Percentiles rank a stretch among this genome's conserved stretches.
phyloP scores from a whole-genome alignment of 2,888 invertebrate species.

The Parnassius glacialis region DNA sequence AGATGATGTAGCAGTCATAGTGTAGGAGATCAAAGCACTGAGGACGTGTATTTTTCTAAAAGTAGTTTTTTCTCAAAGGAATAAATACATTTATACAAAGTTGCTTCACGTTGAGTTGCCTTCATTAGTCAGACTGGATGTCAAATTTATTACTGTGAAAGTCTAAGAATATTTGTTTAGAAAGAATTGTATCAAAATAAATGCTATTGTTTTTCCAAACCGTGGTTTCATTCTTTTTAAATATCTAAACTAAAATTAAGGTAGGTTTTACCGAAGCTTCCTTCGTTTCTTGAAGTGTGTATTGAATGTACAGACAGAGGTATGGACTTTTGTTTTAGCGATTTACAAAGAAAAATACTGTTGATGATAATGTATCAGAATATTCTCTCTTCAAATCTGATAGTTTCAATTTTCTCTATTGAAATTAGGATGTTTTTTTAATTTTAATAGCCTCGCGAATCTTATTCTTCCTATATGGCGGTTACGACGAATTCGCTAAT shows the following conservation, averaged over 20 bases:
- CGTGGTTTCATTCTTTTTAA: conserved; percentile 33
- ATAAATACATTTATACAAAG: conserved; percentile 39
- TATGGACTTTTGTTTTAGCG: too few species aligned
- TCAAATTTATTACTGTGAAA: conserved; percentile 39
- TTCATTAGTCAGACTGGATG: conserved; percentile 43
- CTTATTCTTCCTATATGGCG: too few species aligned
- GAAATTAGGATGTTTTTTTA: too few species aligned
- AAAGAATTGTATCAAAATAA: conserved; percentile 35
- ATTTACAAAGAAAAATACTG: too few species aligned
- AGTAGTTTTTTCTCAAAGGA: conserved; percentile 56
- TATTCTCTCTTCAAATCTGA: too few species aligned
- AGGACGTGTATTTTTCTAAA: conserved; percentile 79
- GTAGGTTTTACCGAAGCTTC: too few species aligned
- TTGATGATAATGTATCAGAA: too few species aligned
- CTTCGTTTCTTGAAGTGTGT: too few species aligned
- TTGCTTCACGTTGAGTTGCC: conserved; percentile 64
- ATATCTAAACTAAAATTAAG: neutral
- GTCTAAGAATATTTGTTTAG: conserved; percentile 27
- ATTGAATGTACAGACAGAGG: too few species aligned
- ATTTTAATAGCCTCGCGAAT: too few species aligned
- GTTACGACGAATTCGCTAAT: too few species aligned
- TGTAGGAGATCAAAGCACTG: conserved; percentile 68
- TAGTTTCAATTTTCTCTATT: too few species aligned
- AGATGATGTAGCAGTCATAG: conserved; percentile 37
- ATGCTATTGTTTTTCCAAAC: conserved; percentile 60